phyloP scores from a whole-genome alignment of 2,888 invertebrate species.

The Diplolepis rosae region DNA sequence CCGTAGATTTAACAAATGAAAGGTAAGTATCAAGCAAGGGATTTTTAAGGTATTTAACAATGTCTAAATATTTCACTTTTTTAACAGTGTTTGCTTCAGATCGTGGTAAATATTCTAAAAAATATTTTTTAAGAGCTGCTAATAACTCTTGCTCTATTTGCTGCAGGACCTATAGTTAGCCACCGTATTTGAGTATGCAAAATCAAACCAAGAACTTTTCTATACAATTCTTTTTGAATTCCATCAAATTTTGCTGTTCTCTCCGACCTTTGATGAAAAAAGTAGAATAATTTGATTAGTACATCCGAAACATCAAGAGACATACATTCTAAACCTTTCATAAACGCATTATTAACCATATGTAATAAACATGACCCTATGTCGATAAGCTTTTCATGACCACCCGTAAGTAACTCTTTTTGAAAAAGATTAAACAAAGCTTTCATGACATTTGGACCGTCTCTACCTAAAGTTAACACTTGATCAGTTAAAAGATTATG shows the following conservation, averaged over 20 bases:
- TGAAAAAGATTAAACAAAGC: constrained; percentile 33
- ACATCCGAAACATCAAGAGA: constrained; percentile 37
- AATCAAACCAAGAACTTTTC: constrained; percentile 10
- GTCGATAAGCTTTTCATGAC: constrained; percentile 29
- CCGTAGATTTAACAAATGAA: too few species aligned
- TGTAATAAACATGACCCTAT: constrained; percentile 41
- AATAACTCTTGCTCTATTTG: constrained; percentile 35
- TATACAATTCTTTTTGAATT: constrained; percentile 32
- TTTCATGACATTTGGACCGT: constrained; percentile 37
- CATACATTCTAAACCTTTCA: not conserved
- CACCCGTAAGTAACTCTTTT: too few species aligned
- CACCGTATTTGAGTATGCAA: constrained; percentile 41
- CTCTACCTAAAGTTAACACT: constrained; percentile 28
- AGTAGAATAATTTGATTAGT: constrained; percentile 38
- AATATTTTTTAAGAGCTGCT: constrained; percentile 40
- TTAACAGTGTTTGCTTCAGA: too few species aligned
- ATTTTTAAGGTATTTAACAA: not conserved
- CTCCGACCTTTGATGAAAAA: constrained; percentile 40
- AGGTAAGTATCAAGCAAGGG: too few species aligned
- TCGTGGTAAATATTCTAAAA: too few species aligned
- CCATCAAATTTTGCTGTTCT: constrained; percentile 34
- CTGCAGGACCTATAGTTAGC: constrained; percentile 38
- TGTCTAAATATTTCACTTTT: not conserved
- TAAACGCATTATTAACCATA: constrained; percentile 24
- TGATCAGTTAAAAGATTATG: too few species aligned